Evolutionary conservation across 2,888 invertebrate species (phyloP), one percentile per base, ranked within the genome.

Genomic region (Brenthis ino): DNA sequence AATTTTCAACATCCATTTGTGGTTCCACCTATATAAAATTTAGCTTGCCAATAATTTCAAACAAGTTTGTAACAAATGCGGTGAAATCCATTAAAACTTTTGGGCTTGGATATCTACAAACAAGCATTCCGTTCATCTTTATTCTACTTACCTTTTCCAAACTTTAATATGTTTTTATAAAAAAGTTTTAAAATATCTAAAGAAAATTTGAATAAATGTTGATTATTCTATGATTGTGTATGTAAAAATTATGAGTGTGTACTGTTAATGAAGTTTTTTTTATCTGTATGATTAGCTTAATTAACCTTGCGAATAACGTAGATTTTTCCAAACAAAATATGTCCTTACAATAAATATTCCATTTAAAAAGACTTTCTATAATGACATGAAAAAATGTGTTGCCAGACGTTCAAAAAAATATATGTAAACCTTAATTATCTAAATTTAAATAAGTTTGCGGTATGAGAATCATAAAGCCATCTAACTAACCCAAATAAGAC

Each of bases 401-500:
- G 37, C 37, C 37, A 43, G 37, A 43, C 37, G 37, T 43, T 8
- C 6, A 43, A 43, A 43, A 43, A 11, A 37, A 43, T 1, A 37
- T 8, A 43, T 43, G 11, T 8, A 11, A 43, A 43, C 37, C 37
- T 43, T 11, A 43, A 43, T 11, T 43, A 43, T 37, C 8, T 37
- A 47, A 58, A 47, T 12, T 51, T 47, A 61, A 61, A 51, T 54
- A 33, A 57, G 56, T 55, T 14, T 58, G 69, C 50, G 55, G 64
- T 64, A 64, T 54, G 58, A 48, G 64, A 68, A 60, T 51, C 61
- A 67, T 67, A 69, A 69, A 69, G 48, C 56, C 57, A 47, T 43
- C 80, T 81, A 82, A 82, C 84, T 78, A 78, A 81, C 80, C 77
- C 79, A 81, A 78, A 78, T 80, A 76, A 77, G 79, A 77, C 78